Evolutionary conservation across 2,888 invertebrate genomes (phyloP).

Genomic region (Euzophera pinguis): DNA sequence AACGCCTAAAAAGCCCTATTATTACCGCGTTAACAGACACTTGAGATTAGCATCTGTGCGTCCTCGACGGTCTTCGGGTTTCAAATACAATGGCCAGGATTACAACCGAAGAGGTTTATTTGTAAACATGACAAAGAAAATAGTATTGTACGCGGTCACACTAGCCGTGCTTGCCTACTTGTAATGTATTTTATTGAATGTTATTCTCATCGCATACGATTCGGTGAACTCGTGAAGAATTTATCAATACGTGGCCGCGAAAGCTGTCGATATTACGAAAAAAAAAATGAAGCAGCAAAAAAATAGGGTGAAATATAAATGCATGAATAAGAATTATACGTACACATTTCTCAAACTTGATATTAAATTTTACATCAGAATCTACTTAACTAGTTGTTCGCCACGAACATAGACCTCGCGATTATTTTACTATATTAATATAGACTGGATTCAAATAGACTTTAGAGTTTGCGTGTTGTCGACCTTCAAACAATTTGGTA

Average conservation of each 20-base stretch:
- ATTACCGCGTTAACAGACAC: conserved; percentile 76
- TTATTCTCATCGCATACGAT: conserved; percentile 58
- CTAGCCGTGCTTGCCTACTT: conserved; percentile 52
- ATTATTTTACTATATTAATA: too few species aligned
- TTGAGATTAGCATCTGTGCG: conserved; percentile 79
- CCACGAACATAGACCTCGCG: too few species aligned
- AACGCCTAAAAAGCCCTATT: conserved; percentile 67
- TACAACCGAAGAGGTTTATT: conserved; percentile 75
- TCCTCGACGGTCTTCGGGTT: conserved; percentile 65
- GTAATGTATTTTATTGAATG: conserved; percentile 68
- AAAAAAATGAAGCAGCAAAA: conserved; percentile 34
- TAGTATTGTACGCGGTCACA: conserved; percentile 62
- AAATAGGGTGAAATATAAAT: conserved; percentile 12
- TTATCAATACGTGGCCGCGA: conserved; percentile 38
- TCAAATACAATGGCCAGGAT: conserved; percentile 70
- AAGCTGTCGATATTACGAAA: conserved; percentile 34
- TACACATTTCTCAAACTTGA: too few species aligned
- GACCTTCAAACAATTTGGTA: too few species aligned
- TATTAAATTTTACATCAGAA: too few species aligned
- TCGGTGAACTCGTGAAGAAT: conserved; percentile 64
- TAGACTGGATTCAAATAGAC: too few species aligned
- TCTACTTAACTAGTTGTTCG: too few species aligned
- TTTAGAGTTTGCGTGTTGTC: too few species aligned
- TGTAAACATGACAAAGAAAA: conserved; percentile 75
- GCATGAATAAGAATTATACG: neutral